These are phyloP conservation scores for Yponomeuta sedellus DNA, from an alignment of 2,888 invertebrate species.

Conservation along the genomic window DNA sequence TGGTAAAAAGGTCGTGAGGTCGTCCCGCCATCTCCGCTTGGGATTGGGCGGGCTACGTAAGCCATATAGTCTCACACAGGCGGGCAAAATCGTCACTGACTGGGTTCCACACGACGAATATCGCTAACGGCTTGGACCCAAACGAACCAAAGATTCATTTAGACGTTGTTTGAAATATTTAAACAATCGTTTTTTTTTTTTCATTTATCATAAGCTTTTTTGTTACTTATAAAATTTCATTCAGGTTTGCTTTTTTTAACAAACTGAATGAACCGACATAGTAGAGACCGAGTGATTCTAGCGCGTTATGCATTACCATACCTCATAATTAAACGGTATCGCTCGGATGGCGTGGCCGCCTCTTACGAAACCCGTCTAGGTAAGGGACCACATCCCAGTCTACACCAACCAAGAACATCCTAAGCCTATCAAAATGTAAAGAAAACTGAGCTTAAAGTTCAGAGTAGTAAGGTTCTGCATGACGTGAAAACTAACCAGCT, in stretches of 20 bases:
- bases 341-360: constrained; percentile 65
- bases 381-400: constrained; percentile 51
- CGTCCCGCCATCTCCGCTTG: too few relatives aligned
- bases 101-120: too few relatives aligned
- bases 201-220: too few relatives aligned
- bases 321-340: constrained; percentile 74
- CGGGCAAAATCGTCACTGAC: too few relatives aligned
- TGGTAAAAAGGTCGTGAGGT: too few relatives aligned
- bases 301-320: constrained; percentile 47
- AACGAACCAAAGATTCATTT: too few relatives aligned
- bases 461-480: not conserved
- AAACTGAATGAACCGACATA: constrained; percentile 32
- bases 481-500: not conserved
- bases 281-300: constrained; percentile 27
- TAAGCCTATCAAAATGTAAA: not conserved
- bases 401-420: not conserved
- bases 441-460: not conserved
- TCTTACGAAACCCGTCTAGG: constrained; percentile 67
- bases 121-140: too few relatives aligned
- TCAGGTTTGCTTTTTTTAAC: not conserved
- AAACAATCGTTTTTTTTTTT: too few relatives aligned
- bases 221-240: too few relatives aligned
- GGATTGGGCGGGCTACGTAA: too few relatives aligned
- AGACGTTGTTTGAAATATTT: too few relatives aligned
- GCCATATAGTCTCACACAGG: too few relatives aligned